Percentiles rank a stretch among this genome's conserved stretches.
Evolutionary conservation across 2,888 invertebrate genomes (phyloP).

Genomic region (Opisthograptis luteolata): DNA sequence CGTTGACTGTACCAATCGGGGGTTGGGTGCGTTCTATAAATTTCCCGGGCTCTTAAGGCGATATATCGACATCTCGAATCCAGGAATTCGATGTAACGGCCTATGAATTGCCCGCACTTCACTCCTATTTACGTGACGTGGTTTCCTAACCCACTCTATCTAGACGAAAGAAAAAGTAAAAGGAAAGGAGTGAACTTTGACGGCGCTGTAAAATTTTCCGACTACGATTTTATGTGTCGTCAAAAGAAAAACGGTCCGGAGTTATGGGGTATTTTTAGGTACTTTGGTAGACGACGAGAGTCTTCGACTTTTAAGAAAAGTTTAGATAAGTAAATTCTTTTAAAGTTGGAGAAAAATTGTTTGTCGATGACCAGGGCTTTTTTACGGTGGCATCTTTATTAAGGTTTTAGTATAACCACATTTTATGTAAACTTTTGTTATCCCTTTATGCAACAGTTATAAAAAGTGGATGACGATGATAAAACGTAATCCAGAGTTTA

Average conservation of each 20-base stretch:
- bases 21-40: constrained; percentile 42
- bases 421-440: neutral
- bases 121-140: constrained; percentile 64
- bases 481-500: too few relatives aligned
- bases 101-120: constrained; percentile 65
- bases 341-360: constrained; percentile 7
- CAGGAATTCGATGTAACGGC: constrained; percentile 54
- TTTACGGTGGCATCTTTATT: constrained; percentile 1
- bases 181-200: constrained; percentile 20
- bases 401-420: neutral
- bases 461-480: too few relatives aligned
- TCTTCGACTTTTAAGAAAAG: constrained; percentile 12
- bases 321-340: constrained; percentile 4
- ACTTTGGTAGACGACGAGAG: constrained; percentile 12
- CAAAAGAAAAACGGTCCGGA: constrained; percentile 25
- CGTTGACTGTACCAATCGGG: constrained; percentile 36
- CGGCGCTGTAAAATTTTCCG: constrained; percentile 33
- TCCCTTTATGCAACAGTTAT: too few relatives aligned
- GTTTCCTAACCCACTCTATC: constrained; percentile 44
- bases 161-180: constrained; percentile 13
- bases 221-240: constrained; percentile 39
- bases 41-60: constrained; percentile 49
- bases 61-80: constrained; percentile 57
- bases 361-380: neutral
- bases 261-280: constrained; percentile 24